phyloP scores from a whole-genome alignment of 64 coral and sea anemone genomes.

The Exaiptasia diaphana region DNA sequence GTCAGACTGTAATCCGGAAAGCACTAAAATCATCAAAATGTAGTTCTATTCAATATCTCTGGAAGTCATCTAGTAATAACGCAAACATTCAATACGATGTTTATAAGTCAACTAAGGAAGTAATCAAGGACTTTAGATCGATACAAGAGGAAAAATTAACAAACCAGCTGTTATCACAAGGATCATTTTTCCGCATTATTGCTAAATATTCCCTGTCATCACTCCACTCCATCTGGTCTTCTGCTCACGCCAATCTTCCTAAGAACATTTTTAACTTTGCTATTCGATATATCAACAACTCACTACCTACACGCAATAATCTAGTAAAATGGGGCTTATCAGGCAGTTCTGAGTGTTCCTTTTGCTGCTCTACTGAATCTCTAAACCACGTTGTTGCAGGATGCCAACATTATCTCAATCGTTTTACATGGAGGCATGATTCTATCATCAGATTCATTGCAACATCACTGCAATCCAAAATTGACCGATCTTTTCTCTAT shows the following conservation, averaged over 20 bases:
- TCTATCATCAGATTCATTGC: background rate
- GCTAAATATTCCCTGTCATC: constrained; percentile 6
- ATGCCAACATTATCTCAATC: background rate
- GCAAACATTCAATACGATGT: constrained; percentile 10
- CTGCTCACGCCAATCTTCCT: constrained; percentile 12
- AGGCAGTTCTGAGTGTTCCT: constrained; percentile 14
- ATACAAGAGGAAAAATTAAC: constrained; percentile 20
- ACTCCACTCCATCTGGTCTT: constrained; percentile 3
- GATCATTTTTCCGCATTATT: constrained; percentile 8
- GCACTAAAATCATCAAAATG: constrained; percentile 2
- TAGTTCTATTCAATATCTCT: background rate
- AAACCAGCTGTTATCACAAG: constrained; percentile 17
- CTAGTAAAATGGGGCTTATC: background rate
- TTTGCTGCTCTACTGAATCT: background rate
- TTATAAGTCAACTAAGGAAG: constrained; percentile 9
- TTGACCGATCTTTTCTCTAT: constrained; percentile 20
- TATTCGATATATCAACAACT: constrained; percentile 22
- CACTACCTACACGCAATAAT: constrained; percentile 27
- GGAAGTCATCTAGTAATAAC: background rate
- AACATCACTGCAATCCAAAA: background rate
- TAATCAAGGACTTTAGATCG: background rate
- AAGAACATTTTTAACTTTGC: constrained; percentile 47
- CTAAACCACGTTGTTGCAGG: background rate
- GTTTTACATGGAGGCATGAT: background rate
- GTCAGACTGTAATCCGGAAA: constrained; percentile 11